phyloP scores from a whole-genome alignment of 2,113 vertebrate genomes.

The Saccopteryx leptura region DNA sequence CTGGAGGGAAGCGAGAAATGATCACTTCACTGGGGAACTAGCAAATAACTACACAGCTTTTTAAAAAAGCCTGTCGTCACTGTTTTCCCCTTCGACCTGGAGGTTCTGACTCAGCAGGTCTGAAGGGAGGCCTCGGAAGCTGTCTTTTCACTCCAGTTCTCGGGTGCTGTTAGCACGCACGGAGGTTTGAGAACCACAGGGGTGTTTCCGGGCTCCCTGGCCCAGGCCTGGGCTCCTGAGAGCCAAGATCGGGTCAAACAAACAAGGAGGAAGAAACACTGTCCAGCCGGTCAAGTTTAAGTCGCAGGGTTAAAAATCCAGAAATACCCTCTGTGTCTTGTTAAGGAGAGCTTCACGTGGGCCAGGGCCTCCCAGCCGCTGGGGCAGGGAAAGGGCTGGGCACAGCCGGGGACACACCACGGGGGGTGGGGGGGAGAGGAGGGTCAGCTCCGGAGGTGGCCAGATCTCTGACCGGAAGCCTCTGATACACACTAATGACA shows the following conservation, averaged over 20 bases:
- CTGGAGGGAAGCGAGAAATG: background rate
- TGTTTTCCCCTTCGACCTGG: background rate
- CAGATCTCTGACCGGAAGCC: background rate
- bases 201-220: background rate
- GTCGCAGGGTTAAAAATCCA: background rate
- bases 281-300: background rate
- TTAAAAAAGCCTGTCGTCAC: background rate
- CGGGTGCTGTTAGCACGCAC: background rate
- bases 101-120: background rate
- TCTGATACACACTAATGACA: conserved; percentile 72
- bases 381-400: background rate
- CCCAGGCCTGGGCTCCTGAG: background rate
- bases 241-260: background rate
- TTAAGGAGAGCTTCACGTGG: background rate
- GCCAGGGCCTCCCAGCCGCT: background rate
- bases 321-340: background rate
- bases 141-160: background rate
- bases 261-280: background rate
- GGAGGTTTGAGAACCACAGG: background rate
- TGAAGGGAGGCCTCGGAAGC: background rate
- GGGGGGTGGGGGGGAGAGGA: background rate
- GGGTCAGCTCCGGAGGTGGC: conserved; percentile 25
- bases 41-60: background rate
- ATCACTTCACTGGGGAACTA: background rate
- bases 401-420: background rate